phyloP scores from a whole-genome alignment of 2,113 vertebrate genomes.

The Antechinus flavipes region DNA sequence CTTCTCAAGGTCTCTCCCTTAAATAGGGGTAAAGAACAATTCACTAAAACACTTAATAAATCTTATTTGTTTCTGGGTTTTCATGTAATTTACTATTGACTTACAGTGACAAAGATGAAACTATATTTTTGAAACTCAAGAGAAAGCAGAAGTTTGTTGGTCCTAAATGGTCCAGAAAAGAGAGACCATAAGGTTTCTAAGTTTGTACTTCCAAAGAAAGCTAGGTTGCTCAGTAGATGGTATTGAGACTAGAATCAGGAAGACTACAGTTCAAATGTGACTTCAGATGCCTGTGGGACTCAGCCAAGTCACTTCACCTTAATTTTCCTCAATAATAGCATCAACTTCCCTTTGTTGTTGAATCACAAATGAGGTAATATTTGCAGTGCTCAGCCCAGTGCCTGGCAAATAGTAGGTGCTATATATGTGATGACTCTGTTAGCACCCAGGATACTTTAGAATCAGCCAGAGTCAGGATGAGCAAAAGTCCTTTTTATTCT shows the following conservation, averaged over 20 bases:
- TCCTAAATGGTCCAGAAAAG: constrained; percentile 14
- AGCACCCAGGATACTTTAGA: too few species aligned
- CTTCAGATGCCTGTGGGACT: neutral
- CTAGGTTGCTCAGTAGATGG: neutral
- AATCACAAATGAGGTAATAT: neutral
- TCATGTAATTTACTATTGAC: constrained; percentile 26
- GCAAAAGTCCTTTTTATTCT: too few species aligned
- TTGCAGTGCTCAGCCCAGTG: neutral
- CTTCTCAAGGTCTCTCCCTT: neutral
- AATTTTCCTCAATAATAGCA: neutral
- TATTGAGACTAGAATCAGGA: neutral
- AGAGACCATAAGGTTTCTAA: neutral
- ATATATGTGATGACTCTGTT: neutral
- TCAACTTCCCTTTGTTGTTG: neutral
- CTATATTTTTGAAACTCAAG: constrained; percentile 19
- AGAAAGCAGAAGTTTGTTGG: neutral
- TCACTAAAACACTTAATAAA: neutral
- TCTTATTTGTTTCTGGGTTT: constrained; percentile 25
- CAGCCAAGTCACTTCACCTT: neutral
- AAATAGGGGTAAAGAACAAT: neutral
- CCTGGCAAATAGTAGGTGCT: neutral
- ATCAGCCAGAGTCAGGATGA: too few species aligned
- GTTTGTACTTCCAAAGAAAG: neutral
- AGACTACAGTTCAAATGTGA: neutral
- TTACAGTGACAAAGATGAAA: neutral